Base-by-base conservation (phyloP, 2,797 vertebrate species). In the Pseudomugil gertrudae region DNA sequence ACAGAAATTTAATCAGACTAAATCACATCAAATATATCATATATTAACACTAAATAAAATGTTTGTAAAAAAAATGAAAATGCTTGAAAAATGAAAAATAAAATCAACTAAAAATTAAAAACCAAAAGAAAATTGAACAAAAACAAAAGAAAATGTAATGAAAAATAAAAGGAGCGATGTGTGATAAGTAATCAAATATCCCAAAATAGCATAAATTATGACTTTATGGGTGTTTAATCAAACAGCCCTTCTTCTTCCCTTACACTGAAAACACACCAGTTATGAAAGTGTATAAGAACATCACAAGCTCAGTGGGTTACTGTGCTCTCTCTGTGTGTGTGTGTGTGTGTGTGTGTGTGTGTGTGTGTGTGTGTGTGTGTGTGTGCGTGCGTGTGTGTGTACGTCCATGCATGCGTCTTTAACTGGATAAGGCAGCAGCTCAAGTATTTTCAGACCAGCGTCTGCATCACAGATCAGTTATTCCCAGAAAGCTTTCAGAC, bases 351-450 rank as follows among this genome's bases (percentile, higher is more conserved):
- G 57, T 56, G 8, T 35, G 30, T 47, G 52, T 47, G 57, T 56
- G 40, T 21, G 57, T 26, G 59, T 19, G 53, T 51, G 58, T 43
- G 55, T 29, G 43, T 45, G 57, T 29, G 52, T 47, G 57, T 56
- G 40, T 21, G 57, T 26, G 59, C 19, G 53, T 51, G 58, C 38
- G 55, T 29, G 43, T 45, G 57, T 56, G 8, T 35, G 30, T 47
- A 17, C 45, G 52, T 54, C 9, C 40, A 30, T 48, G 19, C 53
- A 35, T 43, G 65, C 86, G 85, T 78, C 86, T 90, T 85, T 86
- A 89, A 90, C 85, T 84, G 89, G 87, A 86, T 75, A 85, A 73
- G 54, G 40, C 50, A 19, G 35, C 33, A 33, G 75, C 71, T 79
- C 56, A 51, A 69, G 61, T 79, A 59, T 70, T 76, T 80, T 67